These are phyloP conservation scores for Tringa solitaria DNA, from an alignment of 2,113 vertebrate species.

Conservation along the genomic window DNA sequence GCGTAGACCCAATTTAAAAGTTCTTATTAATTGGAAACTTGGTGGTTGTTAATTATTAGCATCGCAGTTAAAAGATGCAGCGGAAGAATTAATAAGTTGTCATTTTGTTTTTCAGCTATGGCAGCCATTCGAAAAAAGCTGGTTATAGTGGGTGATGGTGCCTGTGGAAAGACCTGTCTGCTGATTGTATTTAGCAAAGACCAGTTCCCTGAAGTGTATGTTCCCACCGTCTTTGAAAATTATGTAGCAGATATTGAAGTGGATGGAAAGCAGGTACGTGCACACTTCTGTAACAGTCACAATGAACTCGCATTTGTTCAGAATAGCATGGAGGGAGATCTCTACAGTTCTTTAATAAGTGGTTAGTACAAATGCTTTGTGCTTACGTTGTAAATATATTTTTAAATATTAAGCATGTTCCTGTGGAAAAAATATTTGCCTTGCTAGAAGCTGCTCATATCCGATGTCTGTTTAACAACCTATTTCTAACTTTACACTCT, in stretches of 20 bases:
- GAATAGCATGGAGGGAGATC: neutral
- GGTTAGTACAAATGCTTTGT: neutral
- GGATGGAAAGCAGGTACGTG: slow-evolving; percentile 92
- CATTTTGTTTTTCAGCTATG: slow-evolving; percentile 80
- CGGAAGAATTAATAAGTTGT: neutral
- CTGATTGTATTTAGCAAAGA: slow-evolving; percentile 99
- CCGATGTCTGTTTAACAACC: neutral
- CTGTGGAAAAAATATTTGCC: neutral
- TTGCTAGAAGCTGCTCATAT: neutral
- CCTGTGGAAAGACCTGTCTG: slow-evolving; percentile 97
- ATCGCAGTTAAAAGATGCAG: neutral
- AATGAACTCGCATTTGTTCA: neutral
- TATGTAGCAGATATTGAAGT: slow-evolving; percentile 99
- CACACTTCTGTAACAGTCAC: neutral
- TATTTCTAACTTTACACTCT: neutral
- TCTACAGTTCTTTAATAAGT: neutral
- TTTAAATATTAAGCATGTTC: neutral
- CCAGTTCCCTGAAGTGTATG: slow-evolving; percentile 98
- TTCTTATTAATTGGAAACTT: neutral
- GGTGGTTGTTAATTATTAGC: neutral
- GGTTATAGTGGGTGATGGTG: slow-evolving; percentile 98
- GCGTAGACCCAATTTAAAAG: neutral
- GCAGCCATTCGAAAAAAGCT: slow-evolving; percentile 99
- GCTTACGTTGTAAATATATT: neutral
- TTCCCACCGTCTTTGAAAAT: slow-evolving; percentile 98